These are phyloP conservation scores for Palythoa grandis DNA, from an alignment of 92 coral and sea anemone genomes.

Conservation along the genomic window DNA sequence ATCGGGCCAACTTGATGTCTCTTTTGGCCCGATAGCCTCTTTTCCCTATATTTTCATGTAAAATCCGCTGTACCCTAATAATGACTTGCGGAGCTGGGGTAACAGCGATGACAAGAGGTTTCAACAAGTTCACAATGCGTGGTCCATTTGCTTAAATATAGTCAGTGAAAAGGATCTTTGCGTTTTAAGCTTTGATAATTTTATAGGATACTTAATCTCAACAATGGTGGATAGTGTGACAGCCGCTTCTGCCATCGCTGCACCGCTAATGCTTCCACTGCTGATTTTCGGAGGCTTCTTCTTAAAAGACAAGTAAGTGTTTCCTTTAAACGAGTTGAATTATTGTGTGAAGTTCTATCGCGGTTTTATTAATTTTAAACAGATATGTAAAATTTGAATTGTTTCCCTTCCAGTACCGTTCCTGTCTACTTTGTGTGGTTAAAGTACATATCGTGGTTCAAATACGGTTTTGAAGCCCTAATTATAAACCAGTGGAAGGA, in stretches of 20 bases:
- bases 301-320: constrained; percentile 75
- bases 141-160: no score
- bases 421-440: constrained; percentile 96
- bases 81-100: no score
- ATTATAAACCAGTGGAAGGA: constrained; percentile 93
- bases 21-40: no score
- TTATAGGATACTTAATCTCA: constrained; percentile 84
- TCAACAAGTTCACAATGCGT: not conserved
- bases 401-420: constrained; percentile 64
- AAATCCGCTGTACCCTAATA: no score
- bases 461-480: constrained; percentile 88
- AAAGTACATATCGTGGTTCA: constrained; percentile 95
- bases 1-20: no score
- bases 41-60: no score
- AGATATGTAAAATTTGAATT: not conserved
- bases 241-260: constrained; percentile 84
- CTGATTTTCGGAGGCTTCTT: constrained; percentile 95
- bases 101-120: not conserved
- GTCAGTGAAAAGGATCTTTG: not conserved
- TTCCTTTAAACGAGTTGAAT: no score
- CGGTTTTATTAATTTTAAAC: not conserved
- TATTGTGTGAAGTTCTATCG: not conserved
- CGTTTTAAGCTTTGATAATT: not conserved
- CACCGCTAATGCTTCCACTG: constrained; percentile 86
- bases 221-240: constrained; percentile 78